A percentile compares a stretch with the other conserved stretches of the same genome.
These are phyloP conservation scores for Pyrgilauda ruficollis DNA, from an alignment of 2,113 vertebrate genomes.

Conservation along the genomic window DNA sequence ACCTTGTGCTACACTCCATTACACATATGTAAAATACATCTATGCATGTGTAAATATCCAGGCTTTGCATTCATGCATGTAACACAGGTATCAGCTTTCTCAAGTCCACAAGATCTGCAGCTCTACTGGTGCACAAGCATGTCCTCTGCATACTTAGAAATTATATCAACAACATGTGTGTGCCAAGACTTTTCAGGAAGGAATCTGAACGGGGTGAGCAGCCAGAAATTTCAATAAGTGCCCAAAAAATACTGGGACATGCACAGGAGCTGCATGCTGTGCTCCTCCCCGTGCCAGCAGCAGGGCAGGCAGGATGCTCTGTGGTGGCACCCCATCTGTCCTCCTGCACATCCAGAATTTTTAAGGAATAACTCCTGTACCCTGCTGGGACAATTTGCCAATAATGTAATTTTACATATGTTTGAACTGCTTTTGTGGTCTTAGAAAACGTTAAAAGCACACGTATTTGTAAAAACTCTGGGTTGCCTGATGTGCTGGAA, in stretches of 20 bases:
- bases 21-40: not conserved
- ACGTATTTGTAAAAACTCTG: not conserved
- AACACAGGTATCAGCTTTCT: not conserved
- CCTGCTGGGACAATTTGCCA: not conserved
- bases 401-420: not conserved
- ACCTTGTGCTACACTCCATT: not conserved
- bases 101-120: not conserved
- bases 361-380: not conserved
- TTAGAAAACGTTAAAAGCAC: not conserved
- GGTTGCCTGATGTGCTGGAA: not conserved
- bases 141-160: not conserved
- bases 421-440: not conserved
- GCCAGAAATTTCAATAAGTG: not conserved
- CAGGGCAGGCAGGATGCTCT: not conserved
- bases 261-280: not conserved
- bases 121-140: not conserved
- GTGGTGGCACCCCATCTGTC: not conserved
- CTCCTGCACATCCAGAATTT: not conserved
- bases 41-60: not conserved
- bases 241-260: not conserved
- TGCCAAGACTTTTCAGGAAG: conserved; percentile 13
- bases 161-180: not conserved
- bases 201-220: not conserved
- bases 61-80: not conserved
- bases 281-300: not conserved